Evolutionary conservation across 2,113 vertebrate genomes (phyloP).

Genomic region (Canis aureus): DNA sequence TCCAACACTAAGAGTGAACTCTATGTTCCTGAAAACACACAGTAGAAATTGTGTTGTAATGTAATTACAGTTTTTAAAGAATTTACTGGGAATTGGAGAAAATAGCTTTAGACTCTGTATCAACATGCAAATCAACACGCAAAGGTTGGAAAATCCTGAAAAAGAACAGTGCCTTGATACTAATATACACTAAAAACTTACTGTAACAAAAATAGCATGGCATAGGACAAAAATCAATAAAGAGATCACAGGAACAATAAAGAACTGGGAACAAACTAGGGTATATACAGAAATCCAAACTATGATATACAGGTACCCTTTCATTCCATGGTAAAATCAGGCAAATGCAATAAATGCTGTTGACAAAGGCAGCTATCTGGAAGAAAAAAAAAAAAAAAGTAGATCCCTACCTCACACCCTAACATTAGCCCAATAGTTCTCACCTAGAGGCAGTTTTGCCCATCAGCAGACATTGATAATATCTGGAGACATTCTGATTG

Average conservation of each 20-base stretch:
- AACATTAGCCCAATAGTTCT: neutral
- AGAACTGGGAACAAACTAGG: neutral
- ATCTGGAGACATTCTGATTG: neutral
- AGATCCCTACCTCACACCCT: neutral
- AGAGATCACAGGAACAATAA: neutral
- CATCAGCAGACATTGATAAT: neutral
- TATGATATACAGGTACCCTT: neutral
- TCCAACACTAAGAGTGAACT: constrained; percentile 45
- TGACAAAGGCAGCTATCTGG: neutral
- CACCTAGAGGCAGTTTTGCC: neutral
- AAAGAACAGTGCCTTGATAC: neutral
- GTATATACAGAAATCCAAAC: neutral
- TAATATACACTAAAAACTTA: neutral
- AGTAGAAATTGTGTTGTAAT: constrained; percentile 49
- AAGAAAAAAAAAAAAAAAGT: neutral
- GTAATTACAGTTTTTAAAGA: neutral
- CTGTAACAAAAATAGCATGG: neutral
- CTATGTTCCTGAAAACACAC: constrained; percentile 45
- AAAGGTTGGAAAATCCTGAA: neutral
- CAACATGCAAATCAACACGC: neutral
- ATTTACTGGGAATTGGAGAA: constrained; percentile 17
- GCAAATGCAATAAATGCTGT: neutral
- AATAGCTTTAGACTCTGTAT: neutral
- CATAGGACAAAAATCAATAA: neutral
- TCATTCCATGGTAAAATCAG: neutral